Evolutionary conservation across 2,888 invertebrate species (phyloP).

Genomic region (Drosophila setosimentum): DNA sequence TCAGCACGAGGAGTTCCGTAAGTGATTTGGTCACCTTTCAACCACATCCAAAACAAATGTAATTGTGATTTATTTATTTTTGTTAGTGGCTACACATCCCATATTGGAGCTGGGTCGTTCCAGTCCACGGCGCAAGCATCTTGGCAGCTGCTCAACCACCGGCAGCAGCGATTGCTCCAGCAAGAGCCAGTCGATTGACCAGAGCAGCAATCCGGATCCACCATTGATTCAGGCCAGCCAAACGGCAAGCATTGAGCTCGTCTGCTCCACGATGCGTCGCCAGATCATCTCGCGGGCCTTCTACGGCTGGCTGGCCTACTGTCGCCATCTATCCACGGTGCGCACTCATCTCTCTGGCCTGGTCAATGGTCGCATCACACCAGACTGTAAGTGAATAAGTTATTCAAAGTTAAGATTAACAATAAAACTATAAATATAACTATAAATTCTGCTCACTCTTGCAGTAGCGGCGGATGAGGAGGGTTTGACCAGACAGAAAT

Average conservation of each 20-base stretch:
- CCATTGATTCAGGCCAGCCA: conserved; percentile 83
- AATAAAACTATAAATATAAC: too few species aligned
- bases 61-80: background rate
- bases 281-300: conserved; percentile 98
- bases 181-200: conserved; percentile 85
- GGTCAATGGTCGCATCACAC: conserved; percentile 91
- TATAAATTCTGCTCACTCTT: background rate
- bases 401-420: too few species aligned
- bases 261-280: conserved; percentile 97
- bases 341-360: conserved; percentile 96
- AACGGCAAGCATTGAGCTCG: conserved; percentile 89
- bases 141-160: conserved; percentile 89
- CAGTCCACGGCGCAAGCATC: conserved; percentile 85
- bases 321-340: conserved; percentile 96
- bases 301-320: conserved; percentile 98
- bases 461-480: conserved; percentile 88
- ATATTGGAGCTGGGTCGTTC: conserved; percentile 87
- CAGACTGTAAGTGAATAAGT: conserved; percentile 86
- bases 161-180: conserved; percentile 89
- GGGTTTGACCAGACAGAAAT: conserved; percentile 91
- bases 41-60: background rate
- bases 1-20: conserved; percentile 90
- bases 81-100: conserved; percentile 89
- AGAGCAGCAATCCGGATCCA: conserved; percentile 79
- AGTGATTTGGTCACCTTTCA: conserved; percentile 68